Evolutionary conservation across 2,797 vertebrate species (phyloP).

Genomic region (Malacoctenus gilli): DNA sequence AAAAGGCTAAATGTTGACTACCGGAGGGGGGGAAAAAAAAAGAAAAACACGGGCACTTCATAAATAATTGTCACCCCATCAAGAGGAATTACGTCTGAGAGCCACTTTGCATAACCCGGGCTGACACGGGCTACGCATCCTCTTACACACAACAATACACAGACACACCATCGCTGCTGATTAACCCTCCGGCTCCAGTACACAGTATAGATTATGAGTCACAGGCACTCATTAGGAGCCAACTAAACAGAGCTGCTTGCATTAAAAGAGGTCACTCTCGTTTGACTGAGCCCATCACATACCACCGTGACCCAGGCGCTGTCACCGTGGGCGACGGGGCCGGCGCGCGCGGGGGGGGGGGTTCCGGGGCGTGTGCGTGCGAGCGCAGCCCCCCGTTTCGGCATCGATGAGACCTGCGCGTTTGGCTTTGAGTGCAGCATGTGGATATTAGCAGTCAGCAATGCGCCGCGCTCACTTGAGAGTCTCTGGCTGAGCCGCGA

Average conservation of each 20-base stretch:
- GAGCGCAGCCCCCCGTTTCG: no score
- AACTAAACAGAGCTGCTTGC: slow-evolving; percentile 49
- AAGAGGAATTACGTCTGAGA: slow-evolving; percentile 44
- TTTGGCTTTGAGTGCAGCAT: slow-evolving; percentile 21
- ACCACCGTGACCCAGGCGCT: slow-evolving; percentile 36
- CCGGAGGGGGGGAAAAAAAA: no score
- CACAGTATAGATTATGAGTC: slow-evolving; percentile 69
- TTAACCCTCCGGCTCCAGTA: slow-evolving; percentile 52
- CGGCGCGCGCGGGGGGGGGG: no score
- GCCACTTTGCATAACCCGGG: slow-evolving; percentile 37
- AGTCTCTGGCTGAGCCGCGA: slow-evolving; percentile 9
- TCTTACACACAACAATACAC: slow-evolving; percentile 15
- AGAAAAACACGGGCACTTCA: slow-evolving; percentile 40
- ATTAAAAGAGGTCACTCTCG: slow-evolving; percentile 60
- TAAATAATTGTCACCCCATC: slow-evolving; percentile 55
- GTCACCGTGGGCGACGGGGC: slow-evolving; percentile 37
- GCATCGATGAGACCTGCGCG: slow-evolving; percentile 8
- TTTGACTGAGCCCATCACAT: slow-evolving; percentile 57
- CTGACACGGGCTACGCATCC: slow-evolving; percentile 31
- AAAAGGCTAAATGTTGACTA: slow-evolving; percentile 40
- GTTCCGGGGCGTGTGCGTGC: no score
- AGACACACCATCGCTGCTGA: slow-evolving; percentile 43
- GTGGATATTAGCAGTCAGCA: slow-evolving; percentile 1
- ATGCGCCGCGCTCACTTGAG: slow-evolving; percentile 1
- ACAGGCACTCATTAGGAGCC: slow-evolving; percentile 60